Percentiles rank a stretch among this genome's conserved stretches.
Conservation (phyloP, 92 coral and sea anemone genomes). For the Phenganax subtilis region DNA sequence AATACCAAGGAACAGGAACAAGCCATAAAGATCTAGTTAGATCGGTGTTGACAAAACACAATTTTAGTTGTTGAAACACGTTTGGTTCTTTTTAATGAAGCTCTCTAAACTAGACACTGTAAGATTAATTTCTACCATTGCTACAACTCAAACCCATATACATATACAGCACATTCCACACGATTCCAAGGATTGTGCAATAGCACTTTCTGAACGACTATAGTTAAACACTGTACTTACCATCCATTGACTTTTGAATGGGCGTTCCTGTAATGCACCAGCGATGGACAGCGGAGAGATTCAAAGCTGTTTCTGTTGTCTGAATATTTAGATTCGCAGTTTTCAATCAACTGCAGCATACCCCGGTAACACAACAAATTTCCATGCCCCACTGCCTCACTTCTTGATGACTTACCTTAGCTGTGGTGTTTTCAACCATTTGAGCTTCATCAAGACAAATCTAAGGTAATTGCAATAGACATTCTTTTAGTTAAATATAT, state of each 20-base stretch:
- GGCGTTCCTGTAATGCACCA: slow-evolving; percentile 99
- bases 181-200: not conserved
- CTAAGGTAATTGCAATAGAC: slow-evolving; percentile 38
- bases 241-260: slow-evolving; percentile 83
- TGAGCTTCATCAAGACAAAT: slow-evolving; percentile 99
- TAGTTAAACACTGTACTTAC: slow-evolving; percentile 33
- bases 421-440: slow-evolving; percentile 97
- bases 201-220: not conserved
- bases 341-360: not conserved
- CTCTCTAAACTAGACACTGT: no score
- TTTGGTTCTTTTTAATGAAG: no score
- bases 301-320: slow-evolving; percentile 96
- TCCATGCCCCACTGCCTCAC: not conserved
- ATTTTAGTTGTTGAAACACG: no score
- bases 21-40: slow-evolving; percentile 72
- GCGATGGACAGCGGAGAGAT: slow-evolving; percentile 63
- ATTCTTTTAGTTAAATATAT: not conserved
- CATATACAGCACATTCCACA: no score
- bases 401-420: slow-evolving; percentile 57
- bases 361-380: not conserved
- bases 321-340: slow-evolving; percentile 16
- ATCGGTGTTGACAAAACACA: not conserved
- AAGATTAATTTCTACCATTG: no score
- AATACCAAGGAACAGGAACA: slow-evolving; percentile 85
- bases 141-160: no score